Base-by-base conservation (phyloP, 1,140 invertebrate species). In the Ctenoplectra terminalis region DNA sequence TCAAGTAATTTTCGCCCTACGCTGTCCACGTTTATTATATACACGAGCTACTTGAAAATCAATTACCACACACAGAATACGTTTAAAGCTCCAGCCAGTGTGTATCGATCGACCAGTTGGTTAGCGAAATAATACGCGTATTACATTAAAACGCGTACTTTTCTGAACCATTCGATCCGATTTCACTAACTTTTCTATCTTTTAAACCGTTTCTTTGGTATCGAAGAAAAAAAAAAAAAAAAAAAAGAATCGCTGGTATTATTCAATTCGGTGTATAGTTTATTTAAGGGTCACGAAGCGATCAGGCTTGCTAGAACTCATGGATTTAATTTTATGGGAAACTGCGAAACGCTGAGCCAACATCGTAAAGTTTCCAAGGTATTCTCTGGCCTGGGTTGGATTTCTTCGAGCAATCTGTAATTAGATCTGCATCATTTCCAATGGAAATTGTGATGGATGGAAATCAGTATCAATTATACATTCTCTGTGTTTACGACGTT, bases 351-450 rank as follows among this genome's bases (percentile, higher is more conserved):
- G 60, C 37, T 46, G 67, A 80, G 46, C 40, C 46, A 63, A 63
- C 77, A 26, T 74, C 46, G 70, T 74, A 73, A 80, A 74, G 20
- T 48, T 43, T 8, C 2, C 15, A 17, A 63, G n/a, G 29, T 64
- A 75, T 63, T 29, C 15, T 52, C 17, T 8, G 43, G 15, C 26
- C 13, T 15, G 31, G 15, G 8, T 64, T 52, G 69, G 26, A 80
- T 74, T 63, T 74, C 34, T 80, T 63, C 78, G 37, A 23, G 29
- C 34, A 52, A 82, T 84, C 60, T 76, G 23, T 77, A 84, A 84
- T 67, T 76, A 84, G 66, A 76, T 84, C 79, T 52, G 52, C 67
- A 60, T 66, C 50, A 20, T 43, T 77, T 58, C 43, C 29, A 54
- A 81, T 66, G 78, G 78, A 74, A 81, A 81, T 56, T 64, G 29